A percentile compares a stretch with the other conserved stretches of the same genome.
Conservation (phyloP, 2,888 invertebrate genomes). For the Luffia ferchaultella region DNA sequence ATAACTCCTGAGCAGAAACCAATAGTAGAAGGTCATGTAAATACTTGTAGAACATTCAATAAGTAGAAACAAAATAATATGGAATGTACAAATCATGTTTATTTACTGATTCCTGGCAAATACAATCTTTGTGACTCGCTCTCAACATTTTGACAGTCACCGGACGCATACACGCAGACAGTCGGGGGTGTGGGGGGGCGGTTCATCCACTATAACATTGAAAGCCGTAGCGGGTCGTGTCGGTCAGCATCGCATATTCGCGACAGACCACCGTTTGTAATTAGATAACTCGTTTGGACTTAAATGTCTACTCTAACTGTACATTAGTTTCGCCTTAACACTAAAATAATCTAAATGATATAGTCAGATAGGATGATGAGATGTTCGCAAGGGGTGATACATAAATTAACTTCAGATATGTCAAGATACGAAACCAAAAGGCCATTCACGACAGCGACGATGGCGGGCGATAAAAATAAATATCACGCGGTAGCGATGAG, state of each 20-base stretch:
- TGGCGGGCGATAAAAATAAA: conserved; percentile 31
- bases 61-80: conserved; percentile 75
- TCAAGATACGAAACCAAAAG: conserved; percentile 37
- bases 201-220: conserved; percentile 32
- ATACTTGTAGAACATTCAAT: conserved; percentile 48
- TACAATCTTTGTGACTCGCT: conserved; percentile 57
- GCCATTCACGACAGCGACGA: conserved; percentile 45
- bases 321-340: conserved; percentile 68
- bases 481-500: conserved; percentile 47
- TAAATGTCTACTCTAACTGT: conserved; percentile 68
- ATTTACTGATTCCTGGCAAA: conserved; percentile 72
- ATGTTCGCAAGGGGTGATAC: conserved; percentile 41
- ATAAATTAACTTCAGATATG: conserved; percentile 54
- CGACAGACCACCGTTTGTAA: conserved; percentile 51
- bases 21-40: conserved; percentile 53
- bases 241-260: too few relatives aligned
- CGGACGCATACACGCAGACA: conserved; percentile 23
- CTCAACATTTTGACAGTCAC: conserved; percentile 25
- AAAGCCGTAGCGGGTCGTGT: conserved; percentile 46
- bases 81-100: conserved; percentile 84
- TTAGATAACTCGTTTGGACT: conserved; percentile 61
- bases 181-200: not conserved
- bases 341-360: conserved; percentile 67
- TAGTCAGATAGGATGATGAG: conserved; percentile 42
- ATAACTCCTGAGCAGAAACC: conserved; percentile 31